Base-by-base conservation (phyloP, 2,888 invertebrate genomes). In the Clepsis dumicolana region DNA sequence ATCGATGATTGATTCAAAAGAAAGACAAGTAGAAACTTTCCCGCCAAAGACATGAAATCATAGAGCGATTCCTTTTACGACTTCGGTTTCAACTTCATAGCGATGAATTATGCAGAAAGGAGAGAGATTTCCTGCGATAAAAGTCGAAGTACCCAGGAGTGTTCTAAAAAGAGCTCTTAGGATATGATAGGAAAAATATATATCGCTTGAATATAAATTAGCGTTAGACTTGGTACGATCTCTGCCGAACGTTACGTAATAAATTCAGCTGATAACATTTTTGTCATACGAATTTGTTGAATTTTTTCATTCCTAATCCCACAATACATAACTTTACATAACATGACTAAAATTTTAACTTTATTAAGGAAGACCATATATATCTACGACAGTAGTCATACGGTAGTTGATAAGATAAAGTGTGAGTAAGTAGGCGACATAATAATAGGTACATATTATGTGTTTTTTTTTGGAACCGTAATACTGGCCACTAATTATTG, bases 21-120 rank as follows among this genome's bases (percentile, higher is more conserved):
- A 85, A 86, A 87, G 86, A 87, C 89, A 86, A 89, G 89, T 84
- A 84, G 80, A 89, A 93, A 93, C 85, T 91, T 92, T 87, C 81
- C 85, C 85, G 85, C 84, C 88, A 83, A 90, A 91, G 90, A 91
- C 89, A 91, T 89, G 91, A 90, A 92, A 93, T 93, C 92, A 92
- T 92, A 92, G 91, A 92, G 86, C 91, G 91, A 93, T 93, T 93
- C 91, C 92, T 91, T 93, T 93, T 93, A 93, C 92, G 92, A 91
- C 90, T 89, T 90, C 87, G 91, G 91, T 93, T 93, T 92, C 92
- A 92, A 93, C 93, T 93, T 91, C 91, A 90, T 88, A 89, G 86
- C 90, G 85, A 92, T 93, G 93, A 93, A 93, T 93, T 92, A 93
- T 93, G 92, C 91, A 91, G 91, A 91, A 85, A 90, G 88, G 86